These are phyloP conservation scores for Drosophila athabasca DNA, from an alignment of 1,140 invertebrate species.

Conservation along the genomic window DNA sequence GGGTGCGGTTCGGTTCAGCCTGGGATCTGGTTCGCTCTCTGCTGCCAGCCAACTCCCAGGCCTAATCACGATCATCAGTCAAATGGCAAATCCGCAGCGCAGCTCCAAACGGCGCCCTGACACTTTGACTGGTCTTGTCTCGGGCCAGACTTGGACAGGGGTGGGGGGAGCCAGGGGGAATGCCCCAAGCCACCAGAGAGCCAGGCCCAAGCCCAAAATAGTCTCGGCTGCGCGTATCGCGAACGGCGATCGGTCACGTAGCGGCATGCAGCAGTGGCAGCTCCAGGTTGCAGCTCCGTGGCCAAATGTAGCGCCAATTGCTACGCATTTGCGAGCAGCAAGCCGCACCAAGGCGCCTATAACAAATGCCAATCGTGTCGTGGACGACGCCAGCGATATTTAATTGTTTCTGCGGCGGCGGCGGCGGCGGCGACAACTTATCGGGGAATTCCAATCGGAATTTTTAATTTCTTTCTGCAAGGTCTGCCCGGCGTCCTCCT, in stretches of 20 bases:
- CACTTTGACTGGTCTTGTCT: slow-evolving; percentile 64
- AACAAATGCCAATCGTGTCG: slow-evolving; percentile 83
- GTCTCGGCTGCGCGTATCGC: slow-evolving; percentile 48
- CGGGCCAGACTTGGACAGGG: not conserved
- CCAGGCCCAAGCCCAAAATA: slow-evolving; percentile 37
- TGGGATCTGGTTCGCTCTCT: not conserved
- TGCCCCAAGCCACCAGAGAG: slow-evolving; percentile 1
- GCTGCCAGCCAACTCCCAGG: not conserved
- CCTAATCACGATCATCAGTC: slow-evolving; percentile 82
- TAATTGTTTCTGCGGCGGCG: slow-evolving; percentile 71
- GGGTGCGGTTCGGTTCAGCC: slow-evolving; percentile 1
- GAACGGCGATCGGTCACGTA: slow-evolving; percentile 77
- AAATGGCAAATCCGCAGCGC: slow-evolving; percentile 66
- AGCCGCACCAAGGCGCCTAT: slow-evolving; percentile 66
- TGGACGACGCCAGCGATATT: slow-evolving; percentile 79
- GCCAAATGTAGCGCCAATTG: slow-evolving; percentile 81
- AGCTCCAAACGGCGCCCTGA: slow-evolving; percentile 62
- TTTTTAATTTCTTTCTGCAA: slow-evolving; percentile 73
- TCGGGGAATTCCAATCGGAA: slow-evolving; percentile 81
- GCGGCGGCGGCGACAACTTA: slow-evolving; percentile 57
- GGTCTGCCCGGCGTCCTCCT: slow-evolving; percentile 34
- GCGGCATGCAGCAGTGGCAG: slow-evolving; percentile 19
- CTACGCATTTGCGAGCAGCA: slow-evolving; percentile 73
- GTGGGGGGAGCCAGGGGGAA: not conserved
- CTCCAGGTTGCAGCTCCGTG: slow-evolving; percentile 56